A percentile compares a stretch with the other conserved stretches of the same genome.
Evolutionary conservation across 2,113 vertebrate genomes (phyloP).

Genomic region (Limanda limanda): DNA sequence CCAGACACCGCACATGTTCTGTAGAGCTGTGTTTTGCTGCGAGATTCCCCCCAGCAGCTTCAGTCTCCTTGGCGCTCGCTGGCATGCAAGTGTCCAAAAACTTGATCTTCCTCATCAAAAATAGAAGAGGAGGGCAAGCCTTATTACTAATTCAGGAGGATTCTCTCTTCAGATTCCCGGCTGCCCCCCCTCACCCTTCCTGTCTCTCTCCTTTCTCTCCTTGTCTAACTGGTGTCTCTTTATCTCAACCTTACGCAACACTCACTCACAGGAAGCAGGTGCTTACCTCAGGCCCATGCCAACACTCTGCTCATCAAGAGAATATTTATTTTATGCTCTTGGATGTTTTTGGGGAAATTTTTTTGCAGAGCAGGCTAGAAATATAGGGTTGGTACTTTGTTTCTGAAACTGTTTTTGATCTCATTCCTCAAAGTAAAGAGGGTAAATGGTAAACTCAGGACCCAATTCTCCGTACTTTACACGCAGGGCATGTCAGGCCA

Average conservation of each 20-base stretch:
- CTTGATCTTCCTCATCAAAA: conserved; percentile 63
- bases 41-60: conserved; percentile 23
- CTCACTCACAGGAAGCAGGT: not conserved
- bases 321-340: not conserved
- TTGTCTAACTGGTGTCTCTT: conserved; percentile 4
- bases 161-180: conserved; percentile 55
- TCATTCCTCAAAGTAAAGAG: no score
- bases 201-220: conserved; percentile 28
- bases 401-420: no score
- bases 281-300: not conserved
- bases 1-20: not conserved
- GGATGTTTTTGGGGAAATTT: no score
- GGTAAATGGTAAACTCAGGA: no score
- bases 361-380: no score
- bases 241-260: conserved; percentile 42
- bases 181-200: not conserved
- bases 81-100: conserved; percentile 52
- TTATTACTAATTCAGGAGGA: conserved; percentile 66
- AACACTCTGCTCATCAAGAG: no score
- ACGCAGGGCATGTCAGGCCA: no score
- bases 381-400: no score
- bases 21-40: not conserved
- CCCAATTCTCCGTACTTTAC: no score
- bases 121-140: conserved; percentile 63
- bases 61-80: conserved; percentile 1